Base-by-base conservation (phyloP, 2,888 invertebrate genomes). In the Nudaria mundana region DNA sequence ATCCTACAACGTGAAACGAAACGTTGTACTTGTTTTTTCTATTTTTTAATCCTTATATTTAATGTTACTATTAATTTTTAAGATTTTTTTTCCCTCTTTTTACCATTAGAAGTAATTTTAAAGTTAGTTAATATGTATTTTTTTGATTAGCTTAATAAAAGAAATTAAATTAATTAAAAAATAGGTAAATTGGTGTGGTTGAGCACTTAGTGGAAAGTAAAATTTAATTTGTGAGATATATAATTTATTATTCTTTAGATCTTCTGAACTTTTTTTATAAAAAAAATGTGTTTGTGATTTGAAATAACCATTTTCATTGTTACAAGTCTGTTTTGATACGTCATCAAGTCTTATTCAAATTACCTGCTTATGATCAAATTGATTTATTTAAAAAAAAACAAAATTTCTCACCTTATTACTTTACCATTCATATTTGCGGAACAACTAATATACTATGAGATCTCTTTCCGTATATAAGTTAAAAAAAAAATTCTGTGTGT, bases 31-130 rank as follows among this genome's bases (percentile, higher is more conserved):
- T 64, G 66, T 68, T 72, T 71, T 68, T 72, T 71, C 71, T 70
- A 66, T 70, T 74, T 76, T 73, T 65, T 76, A 71, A 74, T 76
- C 67, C 64, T 57, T 76, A 76, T 81, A 77, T 81, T 80, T 83
- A 82, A 85, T 78, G 84, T 86, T 83, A 86, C 81, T 85, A 84
- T 84, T 84, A 81, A 63, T 81, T 80, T 80, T 71, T 83, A 85
- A 81, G 81, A 67, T 72, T 70, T 67, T 63, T 74, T 78, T 74
- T 65, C 62, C 68, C 66, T 59, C 64, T 66, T 67, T 76, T 80
- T 85, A 85, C 85, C 85, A 84, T 80, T 85, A 85, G 81, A 63
- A 39, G 66, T 81, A 83, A 76, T 76, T 76, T 75, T 69, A 77
- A 66, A 81, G 80, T 81, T 71, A 2, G 71, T 80, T 81, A 76